phyloP scores from a whole-genome alignment of 2,113 vertebrate genomes.

The Coryphaenoides rupestris region DNA sequence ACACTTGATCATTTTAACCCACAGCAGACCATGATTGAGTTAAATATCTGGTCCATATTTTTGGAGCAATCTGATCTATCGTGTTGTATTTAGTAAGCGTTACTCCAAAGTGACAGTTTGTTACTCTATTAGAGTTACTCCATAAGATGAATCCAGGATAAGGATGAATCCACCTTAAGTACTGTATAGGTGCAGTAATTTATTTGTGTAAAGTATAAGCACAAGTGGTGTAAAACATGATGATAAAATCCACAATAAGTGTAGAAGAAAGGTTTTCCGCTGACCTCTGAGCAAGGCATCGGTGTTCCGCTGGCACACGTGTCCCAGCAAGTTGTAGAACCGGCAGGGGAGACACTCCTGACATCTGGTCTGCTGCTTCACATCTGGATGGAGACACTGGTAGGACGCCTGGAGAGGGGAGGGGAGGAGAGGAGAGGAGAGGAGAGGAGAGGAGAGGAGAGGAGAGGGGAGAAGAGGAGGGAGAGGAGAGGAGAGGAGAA shows the following conservation, averaged over 20 bases:
- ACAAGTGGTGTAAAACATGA: not conserved
- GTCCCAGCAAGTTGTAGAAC: constrained; percentile 76
- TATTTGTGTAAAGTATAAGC: no score
- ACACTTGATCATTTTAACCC: no score
- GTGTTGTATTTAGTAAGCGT: no score
- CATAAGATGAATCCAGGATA: no score
- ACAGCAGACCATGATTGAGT: no score
- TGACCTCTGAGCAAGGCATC: constrained; percentile 81
- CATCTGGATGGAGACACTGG: constrained; percentile 68
- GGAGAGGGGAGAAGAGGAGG: not conserved
- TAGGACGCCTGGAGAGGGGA: constrained; percentile 63
- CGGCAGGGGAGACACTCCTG: constrained; percentile 75
- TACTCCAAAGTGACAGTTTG: no score
- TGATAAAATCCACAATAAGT: not conserved
- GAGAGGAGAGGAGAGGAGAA: not conserved
- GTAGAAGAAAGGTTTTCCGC: constrained; percentile 16
- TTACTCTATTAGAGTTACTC: no score
- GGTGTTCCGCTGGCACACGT: constrained; percentile 78
- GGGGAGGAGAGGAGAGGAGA: not conserved
- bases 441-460: no score
- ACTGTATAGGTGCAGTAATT: no score
- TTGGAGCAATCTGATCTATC: no score
- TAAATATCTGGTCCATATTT: no score
- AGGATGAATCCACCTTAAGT: no score
- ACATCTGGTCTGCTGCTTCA: constrained; percentile 78